These are phyloP conservation scores for Dicentrarchus labrax DNA, from an alignment of 2,113 vertebrate species.

Conservation along the genomic window DNA sequence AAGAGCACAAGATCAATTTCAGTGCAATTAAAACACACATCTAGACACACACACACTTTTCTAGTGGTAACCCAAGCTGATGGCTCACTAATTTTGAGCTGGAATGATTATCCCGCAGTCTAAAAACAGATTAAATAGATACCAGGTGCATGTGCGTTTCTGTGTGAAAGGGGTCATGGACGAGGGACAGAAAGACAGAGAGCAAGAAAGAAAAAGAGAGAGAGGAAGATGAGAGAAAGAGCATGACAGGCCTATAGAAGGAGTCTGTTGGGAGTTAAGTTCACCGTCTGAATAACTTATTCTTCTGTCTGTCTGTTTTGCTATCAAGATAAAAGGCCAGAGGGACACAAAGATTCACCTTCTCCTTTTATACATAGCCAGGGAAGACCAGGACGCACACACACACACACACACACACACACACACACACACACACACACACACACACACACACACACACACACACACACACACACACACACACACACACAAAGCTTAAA, in stretches of 20 bases:
- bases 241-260: constrained; percentile 66
- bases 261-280: constrained; percentile 67
- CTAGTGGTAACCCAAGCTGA: constrained; percentile 74
- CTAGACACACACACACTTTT: constrained; percentile 48
- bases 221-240: constrained; percentile 39
- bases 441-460: not conserved
- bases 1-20: constrained; percentile 65
- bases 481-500: not conserved
- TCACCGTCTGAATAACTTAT: constrained; percentile 72
- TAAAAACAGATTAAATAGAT: constrained; percentile 82
- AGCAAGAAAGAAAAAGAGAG: constrained; percentile 6
- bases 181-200: constrained; percentile 52
- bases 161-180: constrained; percentile 65
- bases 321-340: constrained; percentile 54
- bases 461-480: constrained; percentile 9
- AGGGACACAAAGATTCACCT: constrained; percentile 34
- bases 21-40: constrained; percentile 72
- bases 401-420: not conserved
- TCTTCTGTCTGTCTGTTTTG: constrained; percentile 58
- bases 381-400: not conserved
- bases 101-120: constrained; percentile 73
- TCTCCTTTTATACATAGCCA: constrained; percentile 18
- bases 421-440: constrained; percentile 11
- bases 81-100: constrained; percentile 77
- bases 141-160: constrained; percentile 78